Conservation (phyloP, 2,888 invertebrate genomes). For the Bembecia ichneumoniformis region DNA sequence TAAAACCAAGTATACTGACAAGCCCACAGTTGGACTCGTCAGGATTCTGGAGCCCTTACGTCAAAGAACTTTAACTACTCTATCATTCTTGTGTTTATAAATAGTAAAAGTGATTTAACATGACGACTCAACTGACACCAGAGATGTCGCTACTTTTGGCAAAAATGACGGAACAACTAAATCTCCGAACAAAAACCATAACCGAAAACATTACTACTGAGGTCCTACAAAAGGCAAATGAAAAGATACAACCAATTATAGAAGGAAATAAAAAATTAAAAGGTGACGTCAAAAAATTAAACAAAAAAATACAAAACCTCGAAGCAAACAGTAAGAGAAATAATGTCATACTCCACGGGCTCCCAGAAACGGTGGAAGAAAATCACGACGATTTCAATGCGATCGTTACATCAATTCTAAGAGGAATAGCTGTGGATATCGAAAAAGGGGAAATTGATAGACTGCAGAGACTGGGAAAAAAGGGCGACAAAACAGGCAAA, state of each 20-base stretch:
- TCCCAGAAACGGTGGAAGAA: conserved; percentile 2
- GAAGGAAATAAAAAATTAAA: conserved; percentile 10
- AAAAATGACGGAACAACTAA: conserved; percentile 11
- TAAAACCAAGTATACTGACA: no score
- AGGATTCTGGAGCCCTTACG: no score
- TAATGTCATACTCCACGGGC: not conserved
- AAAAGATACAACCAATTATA: conserved; percentile 9
- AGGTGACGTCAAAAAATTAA: conserved; percentile 6
- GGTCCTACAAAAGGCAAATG: conserved; percentile 8
- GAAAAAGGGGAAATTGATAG: not conserved
- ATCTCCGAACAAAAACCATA: conserved; percentile 8
- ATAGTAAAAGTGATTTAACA: no score
- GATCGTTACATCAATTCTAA: not conserved
- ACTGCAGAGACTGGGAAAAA: conserved; percentile 1
- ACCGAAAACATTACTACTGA: conserved; percentile 9
- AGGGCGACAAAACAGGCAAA: not conserved
- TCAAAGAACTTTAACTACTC: no score
- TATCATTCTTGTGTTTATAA: no score
- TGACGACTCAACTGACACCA: not conserved
- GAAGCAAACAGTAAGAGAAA: not conserved
- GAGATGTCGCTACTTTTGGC: conserved; percentile 7
- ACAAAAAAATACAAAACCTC: not conserved
- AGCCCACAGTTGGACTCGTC: no score
- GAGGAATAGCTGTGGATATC: not conserved
- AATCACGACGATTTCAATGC: not conserved